These are phyloP conservation scores for Cyclophora punctaria DNA, from an alignment of 2,888 invertebrate genomes.

Conservation along the genomic window DNA sequence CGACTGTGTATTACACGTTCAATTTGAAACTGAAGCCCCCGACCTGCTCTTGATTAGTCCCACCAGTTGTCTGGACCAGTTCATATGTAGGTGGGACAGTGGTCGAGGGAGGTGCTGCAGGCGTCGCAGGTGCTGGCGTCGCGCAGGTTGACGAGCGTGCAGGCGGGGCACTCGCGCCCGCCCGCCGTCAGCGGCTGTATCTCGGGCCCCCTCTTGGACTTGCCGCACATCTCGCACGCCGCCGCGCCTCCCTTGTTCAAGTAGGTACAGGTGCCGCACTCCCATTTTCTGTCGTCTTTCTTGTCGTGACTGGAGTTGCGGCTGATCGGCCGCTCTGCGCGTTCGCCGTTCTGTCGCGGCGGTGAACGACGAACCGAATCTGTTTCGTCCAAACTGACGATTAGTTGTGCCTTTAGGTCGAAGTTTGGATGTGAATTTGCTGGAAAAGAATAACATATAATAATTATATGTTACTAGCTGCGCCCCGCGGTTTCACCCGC, in stretches of 20 bases:
- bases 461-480: not conserved
- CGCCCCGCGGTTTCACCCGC: too few relatives aligned
- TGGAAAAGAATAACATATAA: slow-evolving; percentile 10
- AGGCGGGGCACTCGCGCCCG: slow-evolving; percentile 82
- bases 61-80: not conserved
- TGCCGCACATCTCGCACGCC: slow-evolving; percentile 81
- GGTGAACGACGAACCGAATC: slow-evolving; percentile 40
- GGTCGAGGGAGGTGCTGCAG: slow-evolving; percentile 79
- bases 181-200: slow-evolving; percentile 81
- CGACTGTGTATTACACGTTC: too few relatives aligned
- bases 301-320: slow-evolving; percentile 19
- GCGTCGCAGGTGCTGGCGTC: slow-evolving; percentile 79
- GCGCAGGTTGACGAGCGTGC: slow-evolving; percentile 83
- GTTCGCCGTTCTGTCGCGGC: slow-evolving; percentile 37
- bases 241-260: slow-evolving; percentile 60
- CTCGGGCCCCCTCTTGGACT: slow-evolving; percentile 76
- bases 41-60: not conserved
- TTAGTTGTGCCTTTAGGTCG: slow-evolving; percentile 59
- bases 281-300: slow-evolving; percentile 67
- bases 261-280: slow-evolving; percentile 83
- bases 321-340: slow-evolving; percentile 33
- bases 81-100: slow-evolving; percentile 84
- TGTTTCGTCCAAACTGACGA: slow-evolving; percentile 61
- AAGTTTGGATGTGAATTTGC: slow-evolving; percentile 36
- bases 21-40: too few relatives aligned